These are phyloP conservation scores for Megastigmus dorsalis DNA, from an alignment of 2,888 invertebrate genomes.

Conservation along the genomic window DNA sequence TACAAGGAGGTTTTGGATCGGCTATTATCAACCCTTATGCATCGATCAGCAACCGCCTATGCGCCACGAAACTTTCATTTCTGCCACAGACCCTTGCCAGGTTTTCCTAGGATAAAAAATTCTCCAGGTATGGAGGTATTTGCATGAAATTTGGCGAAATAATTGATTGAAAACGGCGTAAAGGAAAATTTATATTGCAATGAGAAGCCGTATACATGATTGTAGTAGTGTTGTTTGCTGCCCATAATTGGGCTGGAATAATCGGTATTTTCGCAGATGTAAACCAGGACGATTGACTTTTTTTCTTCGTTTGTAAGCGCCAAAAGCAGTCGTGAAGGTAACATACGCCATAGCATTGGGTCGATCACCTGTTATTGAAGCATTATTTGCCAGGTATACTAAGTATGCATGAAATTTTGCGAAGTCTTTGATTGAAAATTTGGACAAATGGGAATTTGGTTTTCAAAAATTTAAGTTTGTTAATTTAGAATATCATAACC, in stretches of 20 bases:
- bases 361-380: too few species aligned
- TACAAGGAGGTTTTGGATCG: slow-evolving; percentile 15
- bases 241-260: slow-evolving; percentile 16
- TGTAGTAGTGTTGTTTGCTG: slow-evolving; percentile 36
- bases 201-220: slow-evolving; percentile 17
- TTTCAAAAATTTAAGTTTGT: too few species aligned
- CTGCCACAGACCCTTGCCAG: slow-evolving; percentile 16
- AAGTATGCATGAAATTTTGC: neutral
- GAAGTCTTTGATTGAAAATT: neutral
- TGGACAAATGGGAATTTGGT: neutral
- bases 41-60: neutral
- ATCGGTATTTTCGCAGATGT: slow-evolving; percentile 41
- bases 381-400: slow-evolving; percentile 8
- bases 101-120: slow-evolving; percentile 52
- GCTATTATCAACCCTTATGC: slow-evolving; percentile 5
- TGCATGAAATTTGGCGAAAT: slow-evolving; percentile 49
- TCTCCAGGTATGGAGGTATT: slow-evolving; percentile 57
- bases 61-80: slow-evolving; percentile 15
- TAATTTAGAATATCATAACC: too few species aligned
- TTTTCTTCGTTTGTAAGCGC: neutral
- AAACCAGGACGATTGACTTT: neutral
- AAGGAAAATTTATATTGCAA: neutral
- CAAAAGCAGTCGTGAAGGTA: neutral
- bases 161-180: slow-evolving; percentile 10
- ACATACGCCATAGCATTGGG: neutral